These are phyloP conservation scores for Haliaeetus albicilla DNA, from an alignment of 2,797 vertebrate species.

Conservation along the genomic window DNA sequence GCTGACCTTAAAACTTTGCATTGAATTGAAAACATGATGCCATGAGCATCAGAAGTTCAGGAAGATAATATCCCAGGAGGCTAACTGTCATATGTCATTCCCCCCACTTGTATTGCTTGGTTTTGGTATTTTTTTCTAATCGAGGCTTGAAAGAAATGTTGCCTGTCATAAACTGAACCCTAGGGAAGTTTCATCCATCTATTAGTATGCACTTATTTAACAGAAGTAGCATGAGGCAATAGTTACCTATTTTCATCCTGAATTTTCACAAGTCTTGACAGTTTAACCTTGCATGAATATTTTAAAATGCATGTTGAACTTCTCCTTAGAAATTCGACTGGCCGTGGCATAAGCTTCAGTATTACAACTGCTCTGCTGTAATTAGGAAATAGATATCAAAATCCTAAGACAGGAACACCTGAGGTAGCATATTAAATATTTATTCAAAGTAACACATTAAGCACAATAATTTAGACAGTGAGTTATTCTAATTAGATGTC, in stretches of 20 bases:
- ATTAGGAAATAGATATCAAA: constrained; percentile 57
- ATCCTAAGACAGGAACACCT: constrained; percentile 44
- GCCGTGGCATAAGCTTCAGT: not conserved
- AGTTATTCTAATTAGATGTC: constrained; percentile 51
- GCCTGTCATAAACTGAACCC: not conserved
- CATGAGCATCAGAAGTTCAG: not conserved
- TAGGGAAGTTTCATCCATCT: not conserved
- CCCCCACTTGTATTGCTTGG: not conserved
- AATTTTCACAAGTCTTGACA: constrained; percentile 9
- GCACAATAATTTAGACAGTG: constrained; percentile 31
- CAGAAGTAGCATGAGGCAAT: not conserved
- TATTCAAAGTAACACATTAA: constrained; percentile 46
- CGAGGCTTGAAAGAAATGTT: not conserved
- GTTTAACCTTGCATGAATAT: constrained; percentile 47
- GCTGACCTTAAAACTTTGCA: not conserved
- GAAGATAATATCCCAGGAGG: not conserved
- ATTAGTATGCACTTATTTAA: not conserved
- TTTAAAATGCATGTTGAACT: constrained; percentile 2
- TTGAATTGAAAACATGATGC: not conserved
- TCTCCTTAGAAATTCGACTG: constrained; percentile 3
- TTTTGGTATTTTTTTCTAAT: not conserved
- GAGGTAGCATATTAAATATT: constrained; percentile 62
- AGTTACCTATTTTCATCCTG: not conserved
- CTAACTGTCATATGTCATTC: not conserved
- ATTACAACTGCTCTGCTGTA: constrained; percentile 7